Evolutionary conservation across 64 coral and sea anemone species (phyloP), one percentile per base, ranked within the genome.

Genomic region (Catalaphyllia jardinei): DNA sequence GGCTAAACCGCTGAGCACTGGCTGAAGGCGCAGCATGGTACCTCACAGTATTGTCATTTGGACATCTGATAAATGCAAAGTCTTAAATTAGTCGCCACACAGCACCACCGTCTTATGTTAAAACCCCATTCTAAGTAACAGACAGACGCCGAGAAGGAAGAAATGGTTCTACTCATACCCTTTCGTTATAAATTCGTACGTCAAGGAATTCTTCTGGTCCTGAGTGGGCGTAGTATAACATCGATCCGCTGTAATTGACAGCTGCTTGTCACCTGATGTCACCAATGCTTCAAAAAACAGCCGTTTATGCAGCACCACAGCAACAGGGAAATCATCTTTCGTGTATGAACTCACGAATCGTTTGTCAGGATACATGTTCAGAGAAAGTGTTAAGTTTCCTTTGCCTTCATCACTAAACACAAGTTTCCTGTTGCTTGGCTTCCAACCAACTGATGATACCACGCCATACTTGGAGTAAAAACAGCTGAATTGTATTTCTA

Each of bases 211-310:
- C 29, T 86, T 52, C 62, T n/a, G 50, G 31, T 74, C 42, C 61
- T 30, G 61, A 7, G 39, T 67, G 17, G 90, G 81, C 20, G 90
- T 92, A 27, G 90, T 82, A 50, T 92, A 92, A 29, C 90, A 92
- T 11, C 86, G 90, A 57, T 86, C 76, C n/a, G 73, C 74, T 77
- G 55, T 92, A 82, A 92, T 92, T 86, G 90, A 86, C 82, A 92
- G 73, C 60, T 92, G 82, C 29, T 31, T 67, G 59, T 92, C 82
- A 69, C 39, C 60, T 19, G 59, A 62, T 20, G 35, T 76, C n/a
- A 92, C 61, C 67, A 75, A 86, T 17, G 77, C 8, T 39, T 86
- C 90, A 86, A 92, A 92, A 31, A 69, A 92, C 8, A 92, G 90
- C 63, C 54, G 60, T 22, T 87, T 69, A 29, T 78, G 83, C 25